phyloP scores from a whole-genome alignment of 2,888 invertebrate species.

The Diadromus collaris region DNA sequence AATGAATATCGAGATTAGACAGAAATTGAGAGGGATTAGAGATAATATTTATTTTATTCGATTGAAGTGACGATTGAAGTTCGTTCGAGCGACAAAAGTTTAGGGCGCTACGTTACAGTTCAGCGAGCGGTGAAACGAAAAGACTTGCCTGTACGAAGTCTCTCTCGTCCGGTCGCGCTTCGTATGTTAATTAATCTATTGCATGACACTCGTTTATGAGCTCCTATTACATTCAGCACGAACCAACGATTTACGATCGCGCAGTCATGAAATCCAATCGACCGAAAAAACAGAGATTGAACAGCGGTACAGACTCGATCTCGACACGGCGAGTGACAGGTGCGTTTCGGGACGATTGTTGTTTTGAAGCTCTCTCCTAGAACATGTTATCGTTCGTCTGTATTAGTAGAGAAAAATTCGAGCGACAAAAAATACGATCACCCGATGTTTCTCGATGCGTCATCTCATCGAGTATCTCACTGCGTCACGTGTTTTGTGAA shows the following conservation, averaged over 20 bases:
- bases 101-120: background rate
- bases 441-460: slow-evolving; percentile 12
- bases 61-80: no score
- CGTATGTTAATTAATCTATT: slow-evolving; percentile 15
- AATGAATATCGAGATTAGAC: slow-evolving; percentile 18
- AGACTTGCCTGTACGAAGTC: background rate
- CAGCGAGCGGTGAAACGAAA: background rate
- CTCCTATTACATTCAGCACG: no score
- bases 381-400: background rate
- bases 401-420: background rate
- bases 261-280: slow-evolving; percentile 39
- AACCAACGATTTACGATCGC: background rate
- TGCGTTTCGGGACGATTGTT: slow-evolving; percentile 36
- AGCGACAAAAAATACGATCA: background rate
- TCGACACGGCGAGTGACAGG: slow-evolving; percentile 45
- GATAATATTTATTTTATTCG: background rate
- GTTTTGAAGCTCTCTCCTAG: background rate
- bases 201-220: background rate
- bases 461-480: background rate
- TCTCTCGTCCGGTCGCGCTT: background rate
- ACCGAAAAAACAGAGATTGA: slow-evolving; percentile 52
- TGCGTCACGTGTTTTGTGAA: background rate
- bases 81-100: background rate
- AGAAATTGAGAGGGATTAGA: background rate
- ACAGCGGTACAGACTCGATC: background rate